Evolutionary conservation across 2,113 vertebrate species (phyloP), one percentile per base, ranked within the genome.

Genomic region (Bos indicus): DNA sequence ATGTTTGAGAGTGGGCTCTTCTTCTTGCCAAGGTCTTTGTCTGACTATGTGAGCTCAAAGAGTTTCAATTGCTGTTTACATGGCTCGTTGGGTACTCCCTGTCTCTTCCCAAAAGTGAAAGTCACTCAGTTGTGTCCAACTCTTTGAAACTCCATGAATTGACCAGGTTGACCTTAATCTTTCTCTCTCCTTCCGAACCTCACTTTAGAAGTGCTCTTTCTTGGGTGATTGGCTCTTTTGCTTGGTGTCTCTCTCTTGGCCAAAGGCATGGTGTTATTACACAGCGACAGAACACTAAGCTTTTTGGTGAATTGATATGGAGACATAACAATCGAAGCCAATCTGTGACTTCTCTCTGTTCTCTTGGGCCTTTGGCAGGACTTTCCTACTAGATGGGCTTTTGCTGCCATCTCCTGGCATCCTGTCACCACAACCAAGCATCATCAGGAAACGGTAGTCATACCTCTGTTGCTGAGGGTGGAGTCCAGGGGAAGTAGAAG

Each of bases 321-420:
- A 48, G 40, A 46, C 62, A 57, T 54, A 84, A 33, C 33, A 25
- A 6, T 93, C 30, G 64, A 59, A 88, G 59, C 36, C 28, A 85
- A 10, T 6, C 26, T 60, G 30, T 1, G 25, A 33, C 13, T 43
- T 51, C 3, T 19, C 36, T 80, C 43, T 56, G 23, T 80, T 52
- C 36, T 92, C 43, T 43, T 28, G n/a, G 54, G 28, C 74, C 74
- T 16, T 52, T 59, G 30, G 52, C 14, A 64, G 52, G 28, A 59
- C 19, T 80, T 96, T 88, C 40, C 30, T 28, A 51, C 40, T 80
- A 77, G 21, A n/a, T 93, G 59, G 64, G 91, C 46, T 74, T 97
- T 97, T 98, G 96, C 98, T 98, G 98, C 98, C 98, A 98, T 95
- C 98, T 98, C 89, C 97, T 98, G 98, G 97, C 71, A 59, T 56